Conservation (phyloP, 2,888 invertebrate species). For the Catocala nupta region DNA sequence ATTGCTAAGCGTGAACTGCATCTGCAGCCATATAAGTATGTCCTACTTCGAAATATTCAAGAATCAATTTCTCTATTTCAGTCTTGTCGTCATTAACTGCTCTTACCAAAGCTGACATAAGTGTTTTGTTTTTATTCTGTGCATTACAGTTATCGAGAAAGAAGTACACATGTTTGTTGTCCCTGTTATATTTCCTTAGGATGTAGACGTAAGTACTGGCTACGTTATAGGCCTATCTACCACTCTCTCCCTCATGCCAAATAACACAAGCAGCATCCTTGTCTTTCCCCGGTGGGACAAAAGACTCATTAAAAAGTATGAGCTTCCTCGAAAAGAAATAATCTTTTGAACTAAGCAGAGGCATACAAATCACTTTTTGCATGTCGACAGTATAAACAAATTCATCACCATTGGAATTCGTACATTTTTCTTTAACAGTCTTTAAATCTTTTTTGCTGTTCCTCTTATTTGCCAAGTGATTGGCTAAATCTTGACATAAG, state of each 20-base stretch:
- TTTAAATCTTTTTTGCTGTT: background rate
- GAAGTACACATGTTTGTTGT: background rate
- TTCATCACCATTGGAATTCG: background rate
- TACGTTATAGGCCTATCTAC: conserved; percentile 7
- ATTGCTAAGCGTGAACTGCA: background rate
- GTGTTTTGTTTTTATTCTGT: too few species aligned
- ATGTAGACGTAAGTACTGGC: conserved; percentile 1
- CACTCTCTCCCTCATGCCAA: conserved; percentile 12
- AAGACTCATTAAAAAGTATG: too few species aligned
- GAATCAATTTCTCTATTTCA: background rate
- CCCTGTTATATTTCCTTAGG: background rate
- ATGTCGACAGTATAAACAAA: conserved; percentile 6
- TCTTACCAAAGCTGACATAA: conserved; percentile 5
- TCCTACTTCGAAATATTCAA: background rate
- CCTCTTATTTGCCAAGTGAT: background rate
- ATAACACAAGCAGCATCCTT: conserved; percentile 3
- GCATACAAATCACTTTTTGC: conserved; percentile 11
- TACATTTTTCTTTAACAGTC: too few species aligned
- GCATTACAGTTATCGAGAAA: conserved; percentile 14
- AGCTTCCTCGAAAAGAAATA: conserved; percentile 5
- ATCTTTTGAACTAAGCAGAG: conserved; percentile 2
- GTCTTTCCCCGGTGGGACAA: background rate
- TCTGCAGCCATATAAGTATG: conserved; percentile 7
- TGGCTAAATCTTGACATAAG: background rate
- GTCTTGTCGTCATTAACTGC: background rate